These are phyloP conservation scores for Parascotia fuliginaria DNA, from an alignment of 2,888 invertebrate species.

Conservation along the genomic window DNA sequence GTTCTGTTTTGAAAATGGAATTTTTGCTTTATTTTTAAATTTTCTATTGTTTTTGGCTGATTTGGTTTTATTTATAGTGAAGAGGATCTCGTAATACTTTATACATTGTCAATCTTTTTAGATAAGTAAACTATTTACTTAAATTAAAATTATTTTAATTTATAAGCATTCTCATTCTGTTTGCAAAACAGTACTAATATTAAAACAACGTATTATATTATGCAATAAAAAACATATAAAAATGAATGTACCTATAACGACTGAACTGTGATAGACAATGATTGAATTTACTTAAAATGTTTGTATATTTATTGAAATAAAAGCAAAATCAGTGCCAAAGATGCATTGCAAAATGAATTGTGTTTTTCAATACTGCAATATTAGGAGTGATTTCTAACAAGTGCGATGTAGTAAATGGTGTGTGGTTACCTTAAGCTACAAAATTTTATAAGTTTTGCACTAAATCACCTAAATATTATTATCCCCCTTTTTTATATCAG, in stretches of 20 bases:
- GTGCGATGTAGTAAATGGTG: no score
- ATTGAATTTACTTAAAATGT: conserved; percentile 62
- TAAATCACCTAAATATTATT: no score
- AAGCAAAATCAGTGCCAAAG: conserved; percentile 82
- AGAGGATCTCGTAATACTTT: conserved; percentile 27
- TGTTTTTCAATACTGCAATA: conserved; percentile 15
- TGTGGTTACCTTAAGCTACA: no score
- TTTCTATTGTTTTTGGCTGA: conserved; percentile 2
- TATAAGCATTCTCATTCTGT: conserved; percentile 44
- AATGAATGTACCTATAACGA: conserved; percentile 59
- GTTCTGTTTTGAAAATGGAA: conserved; percentile 62
- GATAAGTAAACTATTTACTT: conserved; percentile 16
- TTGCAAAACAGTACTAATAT: conserved; percentile 61
- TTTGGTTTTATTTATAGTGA: conserved; percentile 28
- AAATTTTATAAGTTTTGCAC: no score
- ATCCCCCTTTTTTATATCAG: no score
- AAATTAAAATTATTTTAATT: conserved; percentile 14
- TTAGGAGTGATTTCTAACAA: no score
- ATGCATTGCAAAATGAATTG: conserved; percentile 72
- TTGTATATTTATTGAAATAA: conserved; percentile 72
- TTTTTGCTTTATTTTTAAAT: conserved; percentile 10
- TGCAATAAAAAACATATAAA: conserved; percentile 74
- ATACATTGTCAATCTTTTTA: conserved; percentile 28
- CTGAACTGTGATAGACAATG: conserved; percentile 83
- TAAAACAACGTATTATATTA: conserved; percentile 44